A percentile compares a stretch with the other conserved stretches of the same genome.
These are phyloP conservation scores for Mimumesa dahlbomi DNA, from an alignment of 2,888 invertebrate species.

Conservation along the genomic window DNA sequence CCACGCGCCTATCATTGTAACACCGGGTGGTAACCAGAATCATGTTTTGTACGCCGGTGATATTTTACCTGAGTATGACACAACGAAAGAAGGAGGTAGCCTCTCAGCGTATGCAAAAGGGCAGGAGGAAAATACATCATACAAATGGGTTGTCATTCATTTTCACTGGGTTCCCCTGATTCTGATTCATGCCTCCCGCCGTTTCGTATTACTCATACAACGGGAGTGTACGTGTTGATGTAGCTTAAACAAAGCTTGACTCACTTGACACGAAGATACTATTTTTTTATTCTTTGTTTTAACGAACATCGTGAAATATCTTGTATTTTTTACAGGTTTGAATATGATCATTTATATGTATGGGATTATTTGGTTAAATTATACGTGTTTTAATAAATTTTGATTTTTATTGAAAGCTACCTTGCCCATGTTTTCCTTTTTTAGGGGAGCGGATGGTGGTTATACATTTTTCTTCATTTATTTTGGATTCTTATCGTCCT, in stretches of 20 bases:
- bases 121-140: constrained; percentile 59
- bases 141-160: constrained; percentile 76
- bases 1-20: constrained; percentile 60
- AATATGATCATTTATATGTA: too few species aligned
- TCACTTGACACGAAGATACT: constrained; percentile 36
- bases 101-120: constrained; percentile 26
- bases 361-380: too few species aligned
- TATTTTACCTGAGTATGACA: constrained; percentile 68
- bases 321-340: too few species aligned
- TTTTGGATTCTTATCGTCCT: constrained; percentile 22
- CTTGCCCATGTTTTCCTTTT: background rate
- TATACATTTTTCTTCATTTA: constrained; percentile 26
- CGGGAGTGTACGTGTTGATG: constrained; percentile 29
- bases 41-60: constrained; percentile 62
- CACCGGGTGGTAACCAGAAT: constrained; percentile 52
- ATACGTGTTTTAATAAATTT: too few species aligned
- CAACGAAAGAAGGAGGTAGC: constrained; percentile 39
- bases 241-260: constrained; percentile 41
- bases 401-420: background rate
- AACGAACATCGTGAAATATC: too few species aligned
- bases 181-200: constrained; percentile 73
- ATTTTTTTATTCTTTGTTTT: background rate
- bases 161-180: constrained; percentile 70
- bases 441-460: too few species aligned
- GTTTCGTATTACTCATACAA: constrained; percentile 70